Evolutionary conservation across 2,888 invertebrate species (phyloP), one percentile per base, ranked within the genome.

Genomic region (Belgica antarctica): DNA sequence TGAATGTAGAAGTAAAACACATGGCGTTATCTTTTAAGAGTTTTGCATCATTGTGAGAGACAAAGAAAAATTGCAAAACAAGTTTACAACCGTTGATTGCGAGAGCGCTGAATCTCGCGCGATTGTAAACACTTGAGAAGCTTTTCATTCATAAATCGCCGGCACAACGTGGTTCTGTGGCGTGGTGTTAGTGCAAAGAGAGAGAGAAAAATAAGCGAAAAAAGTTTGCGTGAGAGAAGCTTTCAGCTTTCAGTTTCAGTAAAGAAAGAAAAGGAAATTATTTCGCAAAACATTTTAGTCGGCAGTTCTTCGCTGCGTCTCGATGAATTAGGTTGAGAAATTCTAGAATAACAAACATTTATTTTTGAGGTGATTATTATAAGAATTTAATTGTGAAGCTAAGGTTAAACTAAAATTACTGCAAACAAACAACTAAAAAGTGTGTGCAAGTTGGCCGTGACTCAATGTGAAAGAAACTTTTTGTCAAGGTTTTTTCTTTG

Each of bases 81-180:
- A 41, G 12, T 7, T 34, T 34, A n/a, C 34, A 34, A 34, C 34
- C 41, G 12, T 41, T 15, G 41, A 15, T 17, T 17, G 22, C 7
- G 52, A 52, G 52, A 52, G 52, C 7, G 15, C 8, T 8, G 22
- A 4, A 52, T 12, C 8, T 52, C n/a, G 22, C 52, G 52, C 2
- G 52, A 19, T 52, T 52, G 52, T 22, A 52, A 19, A 17, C 19
- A 52, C 4, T n/a, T 4, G 46, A n/a, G 15, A 15, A 52, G 17
- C 52, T 52, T 52, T 41, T 52, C 52, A 52, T 52, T 52, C 52
- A 52, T 52, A 22, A 41, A 52, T 52, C 52, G 52, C 52, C 52
- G 52, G 52, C 52, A 52, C 7, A 52, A 52, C 52, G 52, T 52
- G 52, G 7, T 46, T 22, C 3, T 1, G 17, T 22, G 5, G 12